phyloP scores from a whole-genome alignment of 2,888 invertebrate genomes.

The Bombyx huttoni region DNA sequence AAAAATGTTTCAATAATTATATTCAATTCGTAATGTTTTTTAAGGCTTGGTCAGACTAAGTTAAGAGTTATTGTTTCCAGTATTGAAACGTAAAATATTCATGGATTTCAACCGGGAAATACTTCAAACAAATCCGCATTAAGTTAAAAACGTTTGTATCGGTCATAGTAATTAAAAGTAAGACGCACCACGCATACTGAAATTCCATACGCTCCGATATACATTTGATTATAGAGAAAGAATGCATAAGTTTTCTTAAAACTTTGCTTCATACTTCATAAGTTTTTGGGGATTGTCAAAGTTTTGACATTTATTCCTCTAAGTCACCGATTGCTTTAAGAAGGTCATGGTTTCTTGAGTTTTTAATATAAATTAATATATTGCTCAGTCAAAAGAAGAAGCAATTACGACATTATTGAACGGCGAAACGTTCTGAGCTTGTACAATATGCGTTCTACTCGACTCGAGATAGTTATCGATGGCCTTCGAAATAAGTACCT shows the following conservation, averaged over 20 bases:
- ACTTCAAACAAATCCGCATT: slow-evolving; percentile 8
- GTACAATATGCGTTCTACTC: slow-evolving; percentile 53
- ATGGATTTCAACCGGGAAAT: slow-evolving; percentile 1
- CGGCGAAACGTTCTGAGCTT: slow-evolving; percentile 25
- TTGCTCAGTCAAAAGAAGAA: no score
- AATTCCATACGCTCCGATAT: slow-evolving; percentile 9
- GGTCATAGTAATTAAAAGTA: not conserved
- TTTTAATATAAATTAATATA: not conserved
- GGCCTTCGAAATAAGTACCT: slow-evolving; percentile 48
- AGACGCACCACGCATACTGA: slow-evolving; percentile 24
- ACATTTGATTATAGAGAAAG: slow-evolving; percentile 10
- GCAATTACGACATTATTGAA: not conserved
- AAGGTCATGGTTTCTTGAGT: not conserved
- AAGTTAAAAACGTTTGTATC: slow-evolving; percentile 1
- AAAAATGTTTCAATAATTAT: not conserved
- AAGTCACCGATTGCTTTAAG: not conserved
- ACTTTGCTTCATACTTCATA: slow-evolving; percentile 22
- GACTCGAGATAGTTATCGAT: slow-evolving; percentile 51
- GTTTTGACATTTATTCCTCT: slow-evolving; percentile 6
- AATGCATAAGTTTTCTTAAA: slow-evolving; percentile 21
- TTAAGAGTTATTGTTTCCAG: not conserved
- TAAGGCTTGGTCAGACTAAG: not conserved
- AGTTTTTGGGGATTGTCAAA: slow-evolving; percentile 35
- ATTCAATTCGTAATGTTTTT: not conserved
- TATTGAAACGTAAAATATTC: slow-evolving; percentile 4